Evolutionary conservation across 1,140 invertebrate genomes (phyloP).

Genomic region (Nixonia krombeini): DNA sequence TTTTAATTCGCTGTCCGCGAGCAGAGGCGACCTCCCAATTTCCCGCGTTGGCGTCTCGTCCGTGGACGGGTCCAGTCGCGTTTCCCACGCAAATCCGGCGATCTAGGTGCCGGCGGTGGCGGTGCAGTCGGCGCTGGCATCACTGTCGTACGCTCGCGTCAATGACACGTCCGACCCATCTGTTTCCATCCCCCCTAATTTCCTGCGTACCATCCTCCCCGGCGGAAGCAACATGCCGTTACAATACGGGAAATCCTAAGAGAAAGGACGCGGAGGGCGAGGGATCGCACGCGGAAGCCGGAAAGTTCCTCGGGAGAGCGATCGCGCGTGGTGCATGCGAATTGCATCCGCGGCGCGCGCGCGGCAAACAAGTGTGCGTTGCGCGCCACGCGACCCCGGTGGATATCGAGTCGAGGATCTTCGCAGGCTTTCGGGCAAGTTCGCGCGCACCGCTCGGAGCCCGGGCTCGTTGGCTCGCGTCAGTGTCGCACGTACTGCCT

Average conservation of each 20-base stretch:
- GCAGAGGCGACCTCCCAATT: too few relatives aligned
- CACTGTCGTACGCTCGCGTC: conserved; percentile 28
- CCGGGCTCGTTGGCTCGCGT: conserved; percentile 51
- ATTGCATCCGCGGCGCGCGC: conserved; percentile 23
- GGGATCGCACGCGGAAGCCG: conserved; percentile 3
- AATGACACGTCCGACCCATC: conserved; percentile 38
- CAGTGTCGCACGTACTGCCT: conserved; percentile 52
- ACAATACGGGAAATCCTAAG: conserved; percentile 15
- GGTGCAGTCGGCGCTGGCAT: too few relatives aligned
- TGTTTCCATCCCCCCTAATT: conserved; percentile 43
- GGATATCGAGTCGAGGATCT: conserved; percentile 64
- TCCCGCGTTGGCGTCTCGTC: too few relatives aligned
- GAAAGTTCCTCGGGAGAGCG: conserved; percentile 6
- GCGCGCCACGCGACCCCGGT: conserved; percentile 42
- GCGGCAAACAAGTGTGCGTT: conserved; percentile 28
- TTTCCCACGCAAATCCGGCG: too few relatives aligned
- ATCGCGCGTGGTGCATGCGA: background rate
- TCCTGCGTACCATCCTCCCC: conserved; percentile 35
- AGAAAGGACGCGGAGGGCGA: conserved; percentile 19
- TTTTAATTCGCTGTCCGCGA: too few relatives aligned
- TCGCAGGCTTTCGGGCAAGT: conserved; percentile 63
- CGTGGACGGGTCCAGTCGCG: too few relatives aligned
- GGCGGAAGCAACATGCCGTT: conserved; percentile 7
- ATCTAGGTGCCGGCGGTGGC: too few relatives aligned
- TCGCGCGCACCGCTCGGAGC: conserved; percentile 47